Conservation (phyloP, 2,888 invertebrate species). For the Eulithis testata region DNA sequence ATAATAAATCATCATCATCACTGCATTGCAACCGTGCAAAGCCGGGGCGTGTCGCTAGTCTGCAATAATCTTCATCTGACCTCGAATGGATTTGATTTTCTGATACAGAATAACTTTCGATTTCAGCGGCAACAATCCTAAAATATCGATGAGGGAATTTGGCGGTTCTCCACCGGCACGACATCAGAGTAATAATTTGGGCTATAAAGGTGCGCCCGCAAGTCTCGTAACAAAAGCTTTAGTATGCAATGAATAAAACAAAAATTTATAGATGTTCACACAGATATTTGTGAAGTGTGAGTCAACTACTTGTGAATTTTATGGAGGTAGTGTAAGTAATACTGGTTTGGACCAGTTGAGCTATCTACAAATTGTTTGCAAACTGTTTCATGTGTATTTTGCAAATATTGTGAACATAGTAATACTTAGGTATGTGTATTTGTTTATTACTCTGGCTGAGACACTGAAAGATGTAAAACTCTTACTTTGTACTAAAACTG, state of each 20-base stretch:
- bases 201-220: neutral
- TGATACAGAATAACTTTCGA: conserved; percentile 45
- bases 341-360: no score
- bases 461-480: conserved; percentile 1
- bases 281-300: neutral
- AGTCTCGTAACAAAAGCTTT: conserved; percentile 7
- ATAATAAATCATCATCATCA: no score
- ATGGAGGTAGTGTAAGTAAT: neutral
- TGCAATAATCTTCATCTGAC: conserved; percentile 15
- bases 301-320: neutral
- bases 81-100: conserved; percentile 30
- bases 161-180: conserved; percentile 53
- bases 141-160: conserved; percentile 53
- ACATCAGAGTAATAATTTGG: conserved; percentile 35
- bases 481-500: conserved; percentile 6
- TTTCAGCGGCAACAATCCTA: conserved; percentile 51
- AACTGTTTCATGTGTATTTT: no score
- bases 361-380: no score
- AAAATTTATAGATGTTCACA: neutral
- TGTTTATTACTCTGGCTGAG: conserved; percentile 5
- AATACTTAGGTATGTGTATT: no score
- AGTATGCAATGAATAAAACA: neutral
- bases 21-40: no score
- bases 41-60: neutral
- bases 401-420: no score